Evolutionary conservation across 2,797 vertebrate genomes (phyloP).

Genomic region (Acanthopagrus latus): DNA sequence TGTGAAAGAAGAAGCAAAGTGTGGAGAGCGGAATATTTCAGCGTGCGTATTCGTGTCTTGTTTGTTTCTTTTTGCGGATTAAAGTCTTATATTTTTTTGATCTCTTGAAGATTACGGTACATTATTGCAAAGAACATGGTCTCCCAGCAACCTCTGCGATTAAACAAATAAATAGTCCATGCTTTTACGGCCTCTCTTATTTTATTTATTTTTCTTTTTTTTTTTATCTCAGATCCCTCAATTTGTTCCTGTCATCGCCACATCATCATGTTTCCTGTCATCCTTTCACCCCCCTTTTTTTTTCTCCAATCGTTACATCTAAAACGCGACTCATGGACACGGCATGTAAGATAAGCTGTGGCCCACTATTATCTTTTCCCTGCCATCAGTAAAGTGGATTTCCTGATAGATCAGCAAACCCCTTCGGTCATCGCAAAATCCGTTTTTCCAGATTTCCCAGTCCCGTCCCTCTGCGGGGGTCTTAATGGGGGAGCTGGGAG

Average conservation of each 20-base stretch:
- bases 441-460: slow-evolving; percentile 68
- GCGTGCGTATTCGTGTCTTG: slow-evolving; percentile 1
- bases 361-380: slow-evolving; percentile 70
- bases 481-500: slow-evolving; percentile 73
- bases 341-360: slow-evolving; percentile 70
- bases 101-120: slow-evolving; percentile 38
- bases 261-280: slow-evolving; percentile 59
- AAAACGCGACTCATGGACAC: slow-evolving; percentile 60
- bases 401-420: slow-evolving; percentile 66
- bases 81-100: slow-evolving; percentile 19
- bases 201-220: neutral
- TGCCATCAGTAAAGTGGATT: slow-evolving; percentile 77
- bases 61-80: slow-evolving; percentile 48
- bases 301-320: slow-evolving; percentile 65
- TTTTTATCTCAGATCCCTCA: slow-evolving; percentile 37
- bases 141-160: slow-evolving; percentile 31
- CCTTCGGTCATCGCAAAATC: slow-evolving; percentile 73
- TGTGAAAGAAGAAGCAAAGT: slow-evolving; percentile 17
- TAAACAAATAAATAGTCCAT: slow-evolving; percentile 35
- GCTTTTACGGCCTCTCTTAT: slow-evolving; percentile 25
- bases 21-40: neutral
- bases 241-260: slow-evolving; percentile 72
- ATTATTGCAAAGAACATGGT: slow-evolving; percentile 36
- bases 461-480: slow-evolving; percentile 63
- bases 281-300: slow-evolving; percentile 23